Evolutionary conservation across 2,113 vertebrate genomes (phyloP).

Genomic region (Actenoides hombroni): DNA sequence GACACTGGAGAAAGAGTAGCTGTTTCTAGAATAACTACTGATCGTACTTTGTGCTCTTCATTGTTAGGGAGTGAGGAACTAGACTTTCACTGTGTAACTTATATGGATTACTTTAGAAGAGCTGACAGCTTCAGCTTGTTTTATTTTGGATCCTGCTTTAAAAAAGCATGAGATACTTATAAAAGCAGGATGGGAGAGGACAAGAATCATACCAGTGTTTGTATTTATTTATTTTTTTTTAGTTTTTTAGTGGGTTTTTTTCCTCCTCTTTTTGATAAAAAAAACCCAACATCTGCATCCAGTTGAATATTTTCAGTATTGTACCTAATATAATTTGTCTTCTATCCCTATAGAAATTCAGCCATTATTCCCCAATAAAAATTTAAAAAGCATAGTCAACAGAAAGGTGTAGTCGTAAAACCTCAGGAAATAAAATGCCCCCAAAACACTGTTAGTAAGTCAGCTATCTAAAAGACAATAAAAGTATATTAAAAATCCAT

Average conservation of each 20-base stretch:
- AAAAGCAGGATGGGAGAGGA: not conserved
- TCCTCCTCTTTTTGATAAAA: no score
- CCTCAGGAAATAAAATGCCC: constrained; percentile 1
- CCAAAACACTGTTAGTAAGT: not conserved
- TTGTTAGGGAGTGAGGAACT: not conserved
- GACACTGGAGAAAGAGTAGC: not conserved
- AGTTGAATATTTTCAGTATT: not conserved
- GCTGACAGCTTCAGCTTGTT: not conserved
- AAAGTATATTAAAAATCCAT: constrained; percentile 42
- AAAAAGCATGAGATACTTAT: not conserved
- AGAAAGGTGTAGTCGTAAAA: not conserved
- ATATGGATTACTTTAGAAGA: not conserved
- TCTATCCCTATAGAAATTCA: not conserved
- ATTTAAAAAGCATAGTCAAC: not conserved
- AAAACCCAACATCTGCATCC: not conserved
- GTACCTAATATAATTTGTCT: not conserved
- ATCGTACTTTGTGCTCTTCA: not conserved
- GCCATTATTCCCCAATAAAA: not conserved
- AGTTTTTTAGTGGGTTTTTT: no score
- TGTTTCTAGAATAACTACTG: not conserved
- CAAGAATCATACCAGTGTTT: not conserved
- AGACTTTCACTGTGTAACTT: not conserved
- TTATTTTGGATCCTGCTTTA: not conserved
- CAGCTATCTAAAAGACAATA: constrained; percentile 29
- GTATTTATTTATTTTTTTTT: not conserved